Evolutionary conservation across 2,113 vertebrate genomes (phyloP).

Genomic region (Gavialis gangeticus): DNA sequence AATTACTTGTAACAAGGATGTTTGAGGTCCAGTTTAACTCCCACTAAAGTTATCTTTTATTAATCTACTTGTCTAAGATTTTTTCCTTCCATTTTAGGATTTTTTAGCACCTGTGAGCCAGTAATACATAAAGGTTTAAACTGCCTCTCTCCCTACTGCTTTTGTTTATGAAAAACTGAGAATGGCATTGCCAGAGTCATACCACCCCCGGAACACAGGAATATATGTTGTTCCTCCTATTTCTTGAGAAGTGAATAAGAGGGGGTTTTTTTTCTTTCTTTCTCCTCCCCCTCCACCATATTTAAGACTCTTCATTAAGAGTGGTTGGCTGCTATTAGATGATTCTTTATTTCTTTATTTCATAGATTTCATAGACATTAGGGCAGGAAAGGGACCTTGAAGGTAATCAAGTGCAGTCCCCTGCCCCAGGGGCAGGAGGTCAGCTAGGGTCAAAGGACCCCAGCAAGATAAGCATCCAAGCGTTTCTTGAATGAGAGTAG

Average conservation of each 20-base stretch:
- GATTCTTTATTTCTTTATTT: not conserved
- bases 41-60: not conserved
- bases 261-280: not conserved
- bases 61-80: not conserved
- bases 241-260: not conserved
- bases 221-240: not conserved
- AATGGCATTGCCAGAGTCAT: not conserved
- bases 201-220: not conserved
- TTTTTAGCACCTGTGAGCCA: not conserved
- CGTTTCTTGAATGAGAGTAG: no score
- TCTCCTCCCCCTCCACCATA: fast-evolving
- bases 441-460: no score
- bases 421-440: no score
- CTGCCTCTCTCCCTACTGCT: not conserved
- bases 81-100: not conserved
- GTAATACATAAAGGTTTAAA: not conserved
- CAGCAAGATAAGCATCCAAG: no score
- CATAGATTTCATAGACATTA: no score
- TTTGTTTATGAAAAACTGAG: not conserved
- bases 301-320: not conserved
- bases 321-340: not conserved
- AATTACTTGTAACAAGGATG: not conserved
- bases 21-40: not conserved
- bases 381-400: no score
- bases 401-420: no score